phyloP scores from a whole-genome alignment of 2,797 vertebrate genomes.

The Nannoperca obscura region DNA sequence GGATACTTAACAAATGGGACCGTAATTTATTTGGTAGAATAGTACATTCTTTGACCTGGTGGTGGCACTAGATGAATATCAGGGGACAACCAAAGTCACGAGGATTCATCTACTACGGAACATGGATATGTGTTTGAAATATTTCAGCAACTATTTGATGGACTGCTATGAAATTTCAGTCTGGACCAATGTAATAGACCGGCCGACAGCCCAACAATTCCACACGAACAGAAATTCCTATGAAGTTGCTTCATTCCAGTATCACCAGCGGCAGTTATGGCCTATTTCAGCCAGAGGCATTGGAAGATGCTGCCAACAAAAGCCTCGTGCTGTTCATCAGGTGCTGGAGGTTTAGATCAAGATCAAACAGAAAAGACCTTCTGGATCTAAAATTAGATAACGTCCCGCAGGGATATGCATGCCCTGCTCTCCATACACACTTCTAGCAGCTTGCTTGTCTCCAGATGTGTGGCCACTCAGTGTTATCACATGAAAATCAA shows the following conservation, averaged over 20 bases:
- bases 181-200: neutral
- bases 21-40: neutral
- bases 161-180: neutral
- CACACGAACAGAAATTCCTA: neutral
- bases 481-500: slow-evolving; percentile 49
- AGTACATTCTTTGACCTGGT: neutral
- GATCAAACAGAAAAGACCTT: slow-evolving; percentile 35
- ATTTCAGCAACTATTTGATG: too few relatives aligned
- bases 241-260: neutral
- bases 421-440: slow-evolving; percentile 16
- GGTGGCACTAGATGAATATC: neutral
- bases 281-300: slow-evolving; percentile 17
- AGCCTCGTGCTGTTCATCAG: slow-evolving; percentile 11
- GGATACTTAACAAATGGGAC: neutral
- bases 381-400: slow-evolving; percentile 57
- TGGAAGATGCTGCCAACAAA: neutral
- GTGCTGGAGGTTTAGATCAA: slow-evolving; percentile 37
- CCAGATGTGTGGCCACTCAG: slow-evolving; percentile 36
- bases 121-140: neutral
- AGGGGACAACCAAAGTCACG: neutral
- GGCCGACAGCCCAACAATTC: neutral
- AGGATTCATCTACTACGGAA: neutral
- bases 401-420: slow-evolving; percentile 17
- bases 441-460: slow-evolving; percentile 29
- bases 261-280: neutral